Conservation (phyloP, 1,140 invertebrate species). For the Drosophila paulistorum region DNA sequence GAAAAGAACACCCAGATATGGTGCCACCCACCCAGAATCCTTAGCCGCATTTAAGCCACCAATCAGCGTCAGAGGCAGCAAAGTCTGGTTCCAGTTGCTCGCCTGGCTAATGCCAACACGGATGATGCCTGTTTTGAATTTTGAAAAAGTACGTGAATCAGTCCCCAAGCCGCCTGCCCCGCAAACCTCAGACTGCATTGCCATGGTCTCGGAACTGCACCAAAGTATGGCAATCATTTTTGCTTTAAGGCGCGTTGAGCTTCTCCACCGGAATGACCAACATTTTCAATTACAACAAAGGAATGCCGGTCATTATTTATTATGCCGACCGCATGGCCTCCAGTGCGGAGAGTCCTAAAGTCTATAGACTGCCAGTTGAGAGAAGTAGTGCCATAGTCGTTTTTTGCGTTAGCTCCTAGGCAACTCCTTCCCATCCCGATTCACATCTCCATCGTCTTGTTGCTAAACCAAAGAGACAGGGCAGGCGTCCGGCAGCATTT, state of each 20-base stretch:
- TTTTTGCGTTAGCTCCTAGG: not conserved
- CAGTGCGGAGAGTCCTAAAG: constrained; percentile 28
- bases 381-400: not conserved
- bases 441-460: not conserved
- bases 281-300: constrained; percentile 82
- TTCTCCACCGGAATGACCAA: constrained; percentile 67
- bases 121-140: constrained; percentile 74
- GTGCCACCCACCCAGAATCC: not conserved
- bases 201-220: constrained; percentile 62
- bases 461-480: not conserved
- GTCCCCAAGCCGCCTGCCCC: constrained; percentile 15
- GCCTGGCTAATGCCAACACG: constrained; percentile 72
- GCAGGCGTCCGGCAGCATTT: not conserved
- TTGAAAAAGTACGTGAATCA: constrained; percentile 79
- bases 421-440: not conserved
- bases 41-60: constrained; percentile 66
- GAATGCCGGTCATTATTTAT: constrained; percentile 81
- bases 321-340: constrained; percentile 80
- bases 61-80: constrained; percentile 73
- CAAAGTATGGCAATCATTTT: constrained; percentile 81
- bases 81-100: constrained; percentile 43
- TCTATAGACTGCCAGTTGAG: not conserved
- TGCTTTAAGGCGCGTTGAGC: constrained; percentile 71
- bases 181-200: constrained; percentile 46
- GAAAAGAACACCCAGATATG: too few relatives aligned